Percentiles rank a stretch among this genome's conserved stretches.
Conservation (phyloP, 2,797 vertebrate genomes). For the Ctenopoma multispine region DNA sequence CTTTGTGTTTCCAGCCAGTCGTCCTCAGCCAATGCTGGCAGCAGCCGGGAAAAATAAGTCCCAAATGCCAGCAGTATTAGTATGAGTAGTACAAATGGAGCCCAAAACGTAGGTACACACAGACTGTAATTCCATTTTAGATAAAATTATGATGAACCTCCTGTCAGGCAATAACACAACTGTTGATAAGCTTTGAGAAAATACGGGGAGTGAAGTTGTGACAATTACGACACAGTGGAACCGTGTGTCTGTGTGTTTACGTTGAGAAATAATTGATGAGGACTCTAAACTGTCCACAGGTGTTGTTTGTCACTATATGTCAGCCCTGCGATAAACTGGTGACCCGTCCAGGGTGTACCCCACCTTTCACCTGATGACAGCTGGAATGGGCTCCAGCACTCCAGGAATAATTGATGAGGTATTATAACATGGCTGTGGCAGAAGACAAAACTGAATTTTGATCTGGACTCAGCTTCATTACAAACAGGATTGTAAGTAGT, state of each 20-base stretch:
- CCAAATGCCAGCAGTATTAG: constrained; percentile 13
- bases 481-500: neutral
- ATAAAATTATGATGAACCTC: neutral
- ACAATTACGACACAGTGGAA: no score
- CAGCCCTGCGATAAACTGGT: no score
- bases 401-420: no score
- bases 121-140: neutral
- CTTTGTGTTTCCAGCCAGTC: constrained; percentile 6
- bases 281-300: no score
- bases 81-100: constrained; percentile 3
- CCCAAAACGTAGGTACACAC: neutral
- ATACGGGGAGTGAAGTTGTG: no score
- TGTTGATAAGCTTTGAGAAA: neutral
- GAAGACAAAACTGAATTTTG: constrained; percentile 20
- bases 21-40: constrained; percentile 13
- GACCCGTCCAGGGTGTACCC: no score
- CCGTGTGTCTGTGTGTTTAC: neutral
- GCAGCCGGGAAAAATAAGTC: constrained; percentile 29
- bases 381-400: no score
- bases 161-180: neutral
- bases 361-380: no score
- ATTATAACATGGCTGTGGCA: constrained; percentile 45
- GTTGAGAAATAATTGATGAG: no score
- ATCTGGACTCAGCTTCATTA: constrained; percentile 32
- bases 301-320: no score